phyloP scores from a whole-genome alignment of 2,888 invertebrate species.

The Druceiella hillmani region DNA sequence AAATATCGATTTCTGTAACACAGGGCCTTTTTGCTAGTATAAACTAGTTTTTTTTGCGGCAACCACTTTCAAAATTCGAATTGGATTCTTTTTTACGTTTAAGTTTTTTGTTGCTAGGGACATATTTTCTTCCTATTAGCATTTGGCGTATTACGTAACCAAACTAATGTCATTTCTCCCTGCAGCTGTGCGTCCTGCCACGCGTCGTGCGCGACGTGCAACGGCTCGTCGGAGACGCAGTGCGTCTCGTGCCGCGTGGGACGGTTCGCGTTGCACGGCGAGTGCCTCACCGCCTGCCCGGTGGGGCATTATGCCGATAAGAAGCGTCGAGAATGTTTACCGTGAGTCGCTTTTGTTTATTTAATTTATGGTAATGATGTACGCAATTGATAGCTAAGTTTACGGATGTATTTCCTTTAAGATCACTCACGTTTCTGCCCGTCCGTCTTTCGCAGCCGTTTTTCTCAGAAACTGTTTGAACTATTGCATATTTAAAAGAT shows the following conservation, averaged over 20 bases:
- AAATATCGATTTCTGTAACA: no score
- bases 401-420: no score
- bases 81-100: slow-evolving; percentile 9
- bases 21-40: no score
- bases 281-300: slow-evolving; percentile 69
- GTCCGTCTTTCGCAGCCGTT: no score
- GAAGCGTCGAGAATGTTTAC: slow-evolving; percentile 73
- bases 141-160: slow-evolving; percentile 7
- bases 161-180: slow-evolving; percentile 9
- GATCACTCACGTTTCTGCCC: no score
- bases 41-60: no score
- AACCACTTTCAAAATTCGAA: no score
- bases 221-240: slow-evolving; percentile 68
- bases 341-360: slow-evolving; percentile 32
- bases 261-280: slow-evolving; percentile 64
- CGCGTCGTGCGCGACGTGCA: slow-evolving; percentile 73
- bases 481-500: no score
- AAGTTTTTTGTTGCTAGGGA: slow-evolving; percentile 11
- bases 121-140: slow-evolving; percentile 7
- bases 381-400: not conserved
- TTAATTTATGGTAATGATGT: slow-evolving; percentile 9
- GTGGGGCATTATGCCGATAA: slow-evolving; percentile 70
- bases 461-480: no score
- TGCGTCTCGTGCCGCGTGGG: slow-evolving; percentile 78
- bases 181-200: slow-evolving; percentile 71